These are phyloP conservation scores for Mus spretus DNA, from an alignment of 2,797 vertebrate genomes.

Conservation along the genomic window DNA sequence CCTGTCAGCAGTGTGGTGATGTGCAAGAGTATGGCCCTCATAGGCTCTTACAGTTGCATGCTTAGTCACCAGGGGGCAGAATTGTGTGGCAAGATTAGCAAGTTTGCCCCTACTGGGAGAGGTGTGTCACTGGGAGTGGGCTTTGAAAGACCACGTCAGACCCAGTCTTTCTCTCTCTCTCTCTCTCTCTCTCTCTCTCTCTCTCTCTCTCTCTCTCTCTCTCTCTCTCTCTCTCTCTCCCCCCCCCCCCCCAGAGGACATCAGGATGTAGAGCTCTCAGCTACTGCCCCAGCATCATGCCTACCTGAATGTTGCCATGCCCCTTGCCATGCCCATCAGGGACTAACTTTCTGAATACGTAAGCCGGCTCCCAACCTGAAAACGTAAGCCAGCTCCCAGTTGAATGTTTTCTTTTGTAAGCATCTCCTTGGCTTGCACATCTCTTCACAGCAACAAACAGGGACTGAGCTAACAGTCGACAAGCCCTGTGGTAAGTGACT, in stretches of 20 bases:
- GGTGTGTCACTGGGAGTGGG: background rate
- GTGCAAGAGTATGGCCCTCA: background rate
- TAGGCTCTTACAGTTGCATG: no score
- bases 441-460: background rate
- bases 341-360: background rate
- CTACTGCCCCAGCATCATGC: background rate
- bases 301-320: accelerated
- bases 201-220: no score
- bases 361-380: no score
- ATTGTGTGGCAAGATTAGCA: background rate
- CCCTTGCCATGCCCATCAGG: no score
- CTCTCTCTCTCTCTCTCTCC: no score
- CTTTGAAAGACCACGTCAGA: background rate
- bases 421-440: background rate
- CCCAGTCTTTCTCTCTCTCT: background rate
- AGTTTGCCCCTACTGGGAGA: background rate
- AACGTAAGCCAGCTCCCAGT: no score
- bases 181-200: background rate
- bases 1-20: background rate
- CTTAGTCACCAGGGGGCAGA: background rate
- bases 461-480: background rate
- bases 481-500: background rate
- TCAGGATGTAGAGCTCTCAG: background rate
- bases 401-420: background rate
- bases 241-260: background rate